Evolutionary conservation across 2,888 invertebrate species (phyloP).

Genomic region (Rugalucina vietnamica): DNA sequence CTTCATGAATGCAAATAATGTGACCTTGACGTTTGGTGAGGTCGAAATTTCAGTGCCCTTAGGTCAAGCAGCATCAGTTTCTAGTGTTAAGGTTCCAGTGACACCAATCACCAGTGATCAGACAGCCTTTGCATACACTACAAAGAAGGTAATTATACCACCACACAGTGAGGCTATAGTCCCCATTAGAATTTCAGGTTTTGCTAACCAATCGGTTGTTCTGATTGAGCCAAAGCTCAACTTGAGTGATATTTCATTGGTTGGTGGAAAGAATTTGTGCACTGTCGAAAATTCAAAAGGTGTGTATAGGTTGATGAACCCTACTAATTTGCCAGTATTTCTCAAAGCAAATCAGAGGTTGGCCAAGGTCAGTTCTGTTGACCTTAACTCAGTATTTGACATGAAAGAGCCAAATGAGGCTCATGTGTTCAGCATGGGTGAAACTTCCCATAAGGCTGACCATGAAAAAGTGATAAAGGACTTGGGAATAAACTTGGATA

Average conservation of each 20-base stretch:
- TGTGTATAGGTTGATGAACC: constrained; percentile 20
- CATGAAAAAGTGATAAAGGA: constrained; percentile 7
- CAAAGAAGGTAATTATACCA: constrained; percentile 8
- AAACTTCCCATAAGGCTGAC: not conserved
- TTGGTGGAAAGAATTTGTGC: constrained; percentile 3
- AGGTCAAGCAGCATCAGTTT: not conserved
- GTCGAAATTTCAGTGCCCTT: not conserved
- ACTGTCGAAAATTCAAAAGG: constrained; percentile 1
- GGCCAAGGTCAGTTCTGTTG: not conserved
- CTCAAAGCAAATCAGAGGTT: not conserved
- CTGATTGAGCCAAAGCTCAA: not conserved
- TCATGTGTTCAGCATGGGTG: not conserved
- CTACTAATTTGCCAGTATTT: constrained; percentile 21
- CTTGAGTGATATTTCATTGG: not conserved
- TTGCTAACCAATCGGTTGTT: not conserved
- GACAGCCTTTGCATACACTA: not conserved
- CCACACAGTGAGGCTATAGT: constrained; percentile 6
- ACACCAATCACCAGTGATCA: not conserved
- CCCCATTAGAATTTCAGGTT: not conserved
- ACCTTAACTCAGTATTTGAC: not conserved
- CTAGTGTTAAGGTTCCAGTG: not conserved
- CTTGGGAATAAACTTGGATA: constrained; percentile 15
- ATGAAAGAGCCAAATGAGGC: not conserved
- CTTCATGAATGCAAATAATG: not conserved
- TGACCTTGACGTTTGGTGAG: not conserved